Evolutionary conservation across 2,113 vertebrate species (phyloP).

Genomic region (Oncorhynchus gorbuscha): DNA sequence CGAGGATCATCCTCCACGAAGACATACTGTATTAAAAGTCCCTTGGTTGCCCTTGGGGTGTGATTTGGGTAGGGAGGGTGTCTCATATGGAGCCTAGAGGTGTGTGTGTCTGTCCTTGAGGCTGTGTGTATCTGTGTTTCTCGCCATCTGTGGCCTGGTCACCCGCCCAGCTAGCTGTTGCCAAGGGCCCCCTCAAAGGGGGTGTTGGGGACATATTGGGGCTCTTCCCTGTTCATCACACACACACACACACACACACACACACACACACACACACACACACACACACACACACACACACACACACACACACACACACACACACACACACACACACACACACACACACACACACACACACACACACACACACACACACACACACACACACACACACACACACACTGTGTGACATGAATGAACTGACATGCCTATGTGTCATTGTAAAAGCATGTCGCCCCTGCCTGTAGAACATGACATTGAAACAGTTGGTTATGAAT

Average conservation of each 20-base stretch:
- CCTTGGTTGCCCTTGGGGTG: too few relatives aligned
- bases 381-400: slow-evolving; percentile 3
- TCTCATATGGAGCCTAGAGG: slow-evolving; percentile 47
- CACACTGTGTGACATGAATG: too few relatives aligned
- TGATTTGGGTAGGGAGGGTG: slow-evolving; percentile 16
- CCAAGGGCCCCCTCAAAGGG: slow-evolving; percentile 28
- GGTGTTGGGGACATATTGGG: slow-evolving; percentile 48
- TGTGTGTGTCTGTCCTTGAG: slow-evolving; percentile 49
- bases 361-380: too few relatives aligned
- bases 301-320: too few relatives aligned
- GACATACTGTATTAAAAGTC: neutral
- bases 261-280: slow-evolving; percentile 15
- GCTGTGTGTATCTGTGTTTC: slow-evolving; percentile 27
- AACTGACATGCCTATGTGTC: too few relatives aligned
- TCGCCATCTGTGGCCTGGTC: slow-evolving; percentile 51
- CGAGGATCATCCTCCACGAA: slow-evolving; percentile 15
- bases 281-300: too few relatives aligned
- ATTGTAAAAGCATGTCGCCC: too few relatives aligned
- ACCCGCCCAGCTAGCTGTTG: slow-evolving; percentile 20
- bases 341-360: too few relatives aligned
- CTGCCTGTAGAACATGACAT: too few relatives aligned
- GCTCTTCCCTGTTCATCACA: slow-evolving; percentile 34
- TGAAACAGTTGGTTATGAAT: too few relatives aligned
- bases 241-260: slow-evolving; percentile 11
- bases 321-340: slow-evolving; percentile 3